Conservation (phyloP, 2,888 invertebrate genomes). For the Bedellia somnulentella region DNA sequence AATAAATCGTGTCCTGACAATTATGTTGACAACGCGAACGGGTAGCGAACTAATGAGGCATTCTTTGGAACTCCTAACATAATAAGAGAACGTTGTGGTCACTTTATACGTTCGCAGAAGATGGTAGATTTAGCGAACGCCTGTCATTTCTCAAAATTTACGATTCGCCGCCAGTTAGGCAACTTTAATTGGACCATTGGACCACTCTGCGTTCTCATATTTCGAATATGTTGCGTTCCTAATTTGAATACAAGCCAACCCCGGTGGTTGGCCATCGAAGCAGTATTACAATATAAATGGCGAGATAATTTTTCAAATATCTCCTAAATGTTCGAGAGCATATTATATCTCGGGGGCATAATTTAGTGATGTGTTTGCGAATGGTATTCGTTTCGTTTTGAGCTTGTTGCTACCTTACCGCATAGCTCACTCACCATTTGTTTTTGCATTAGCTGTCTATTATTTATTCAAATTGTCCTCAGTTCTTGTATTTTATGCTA, state of each 20-base stretch:
- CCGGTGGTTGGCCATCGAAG: constrained; percentile 4
- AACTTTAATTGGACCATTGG: constrained; percentile 19
- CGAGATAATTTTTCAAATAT: constrained; percentile 4
- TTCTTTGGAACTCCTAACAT: constrained; percentile 13
- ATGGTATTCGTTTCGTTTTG: constrained; percentile 11
- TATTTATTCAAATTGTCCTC: too few relatives aligned
- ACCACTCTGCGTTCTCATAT: constrained; percentile 12
- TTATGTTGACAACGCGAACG: constrained; percentile 10
- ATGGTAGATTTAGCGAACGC: constrained; percentile 12
- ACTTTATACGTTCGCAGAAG: constrained; percentile 11
- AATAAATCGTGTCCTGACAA: constrained; percentile 4
- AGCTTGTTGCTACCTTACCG: constrained; percentile 8
- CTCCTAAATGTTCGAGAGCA: constrained; percentile 4
- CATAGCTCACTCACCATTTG: too few relatives aligned
- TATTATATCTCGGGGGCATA: constrained; percentile 16
- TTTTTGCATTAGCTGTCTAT: too few relatives aligned
- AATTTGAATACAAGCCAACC: constrained; percentile 20
- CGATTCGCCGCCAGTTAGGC: constrained; percentile 18
- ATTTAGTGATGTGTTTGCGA: constrained; percentile 11
- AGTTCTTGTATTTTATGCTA: too few relatives aligned
- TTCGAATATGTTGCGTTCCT: constrained; percentile 15
- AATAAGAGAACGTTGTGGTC: constrained; percentile 17
- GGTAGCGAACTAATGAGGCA: constrained; percentile 16
- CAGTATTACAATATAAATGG: constrained; percentile 6
- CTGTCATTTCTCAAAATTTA: constrained; percentile 27